Evolutionary conservation across 2,888 invertebrate species (phyloP).

Genomic region (Epinotia bilunana): DNA sequence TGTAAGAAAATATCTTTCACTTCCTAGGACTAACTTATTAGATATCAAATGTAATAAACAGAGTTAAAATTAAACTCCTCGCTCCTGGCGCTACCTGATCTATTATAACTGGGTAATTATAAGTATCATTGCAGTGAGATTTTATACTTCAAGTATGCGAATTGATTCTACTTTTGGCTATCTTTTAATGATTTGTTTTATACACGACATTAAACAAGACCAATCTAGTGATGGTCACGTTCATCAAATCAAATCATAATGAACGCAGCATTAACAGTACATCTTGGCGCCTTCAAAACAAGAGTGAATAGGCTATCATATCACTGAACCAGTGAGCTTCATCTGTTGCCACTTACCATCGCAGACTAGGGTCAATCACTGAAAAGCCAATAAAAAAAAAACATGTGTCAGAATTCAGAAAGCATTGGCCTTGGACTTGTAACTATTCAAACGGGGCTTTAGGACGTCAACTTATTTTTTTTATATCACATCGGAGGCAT

Average conservation of each 20-base stretch:
- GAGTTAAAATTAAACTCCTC: not conserved
- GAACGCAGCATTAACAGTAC: no score
- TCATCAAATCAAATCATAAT: not conserved
- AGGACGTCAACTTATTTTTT: no score
- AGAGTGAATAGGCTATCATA: no score
- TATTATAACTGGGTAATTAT: not conserved
- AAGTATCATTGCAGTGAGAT: not conserved
- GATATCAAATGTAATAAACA: not conserved
- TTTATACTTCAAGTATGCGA: not conserved
- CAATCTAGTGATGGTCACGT: not conserved
- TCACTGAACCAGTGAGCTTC: no score
- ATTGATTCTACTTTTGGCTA: not conserved
- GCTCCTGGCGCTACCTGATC: not conserved
- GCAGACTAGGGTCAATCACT: no score
- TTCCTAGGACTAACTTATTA: conserved; percentile 5
- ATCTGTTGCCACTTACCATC: no score
- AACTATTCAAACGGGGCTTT: no score
- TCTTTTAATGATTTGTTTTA: not conserved
- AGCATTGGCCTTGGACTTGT: no score
- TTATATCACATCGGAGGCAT: no score
- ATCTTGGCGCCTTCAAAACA: no score
- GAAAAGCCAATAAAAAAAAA: no score
- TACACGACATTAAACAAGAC: not conserved
- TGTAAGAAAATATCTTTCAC: conserved; percentile 23
- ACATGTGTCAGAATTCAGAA: no score